These are phyloP conservation scores for Platalea minor DNA, from an alignment of 2,797 vertebrate species.

Conservation along the genomic window DNA sequence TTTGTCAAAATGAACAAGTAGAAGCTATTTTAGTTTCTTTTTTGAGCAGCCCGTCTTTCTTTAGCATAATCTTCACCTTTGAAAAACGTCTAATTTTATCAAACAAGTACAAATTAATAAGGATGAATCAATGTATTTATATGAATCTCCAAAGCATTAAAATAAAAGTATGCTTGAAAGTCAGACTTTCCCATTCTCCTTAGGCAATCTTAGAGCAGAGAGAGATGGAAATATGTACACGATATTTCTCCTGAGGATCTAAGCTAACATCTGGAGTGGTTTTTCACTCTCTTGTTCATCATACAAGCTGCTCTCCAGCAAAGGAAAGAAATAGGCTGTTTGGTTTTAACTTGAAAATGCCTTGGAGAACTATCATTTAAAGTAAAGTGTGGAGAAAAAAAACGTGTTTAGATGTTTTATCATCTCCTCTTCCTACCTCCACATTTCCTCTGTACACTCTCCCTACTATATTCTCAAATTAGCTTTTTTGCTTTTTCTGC, in stretches of 20 bases:
- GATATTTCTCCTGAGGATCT: neutral
- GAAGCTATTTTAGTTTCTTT: neutral
- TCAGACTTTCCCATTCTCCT: neutral
- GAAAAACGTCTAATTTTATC: neutral
- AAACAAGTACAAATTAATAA: neutral
- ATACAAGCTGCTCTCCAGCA: neutral
- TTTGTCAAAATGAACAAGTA: neutral
- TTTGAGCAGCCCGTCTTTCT: neutral
- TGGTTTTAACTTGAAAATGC: neutral
- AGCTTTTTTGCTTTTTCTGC: neutral
- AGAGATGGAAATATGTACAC: neutral
- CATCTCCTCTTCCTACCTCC: neutral
- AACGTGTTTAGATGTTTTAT: neutral
- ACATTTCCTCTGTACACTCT: neutral
- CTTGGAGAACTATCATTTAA: neutral
- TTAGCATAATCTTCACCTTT: neutral
- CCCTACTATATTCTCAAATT: neutral
- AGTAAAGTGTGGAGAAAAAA: neutral
- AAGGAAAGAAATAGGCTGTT: neutral
- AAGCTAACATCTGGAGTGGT: neutral
- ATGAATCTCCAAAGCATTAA: neutral
- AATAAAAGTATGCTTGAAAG: neutral
- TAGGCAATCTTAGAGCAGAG: neutral
- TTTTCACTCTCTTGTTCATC: neutral
- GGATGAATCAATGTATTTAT: neutral